Percentiles rank a stretch among this genome's conserved stretches.
Evolutionary conservation across 1,140 invertebrate genomes (phyloP).

Genomic region (Bombus ignitus): DNA sequence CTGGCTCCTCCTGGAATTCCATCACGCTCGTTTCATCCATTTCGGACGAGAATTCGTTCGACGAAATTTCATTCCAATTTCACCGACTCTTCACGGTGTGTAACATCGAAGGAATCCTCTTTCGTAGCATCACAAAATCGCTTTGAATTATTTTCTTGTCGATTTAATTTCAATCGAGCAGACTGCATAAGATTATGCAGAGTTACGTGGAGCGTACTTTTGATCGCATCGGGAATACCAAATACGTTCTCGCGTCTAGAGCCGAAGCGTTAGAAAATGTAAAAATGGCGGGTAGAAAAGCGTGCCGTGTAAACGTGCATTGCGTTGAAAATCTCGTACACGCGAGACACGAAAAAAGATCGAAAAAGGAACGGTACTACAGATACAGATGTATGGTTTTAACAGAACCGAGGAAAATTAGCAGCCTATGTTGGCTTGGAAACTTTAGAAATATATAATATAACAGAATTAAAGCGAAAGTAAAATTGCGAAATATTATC

Average conservation of each 20-base stretch:
- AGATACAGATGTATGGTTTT: too few relatives aligned
- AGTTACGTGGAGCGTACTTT: background rate
- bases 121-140: background rate
- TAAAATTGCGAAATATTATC: background rate
- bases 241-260: background rate
- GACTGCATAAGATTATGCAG: constrained; percentile 4
- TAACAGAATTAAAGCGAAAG: background rate
- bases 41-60: background rate
- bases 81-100: background rate
- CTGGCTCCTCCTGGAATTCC: constrained; percentile 2
- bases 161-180: constrained; percentile 42
- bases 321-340: constrained; percentile 12
- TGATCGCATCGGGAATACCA: constrained; percentile 20
- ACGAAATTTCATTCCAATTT: constrained; percentile 19
- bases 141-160: constrained; percentile 32
- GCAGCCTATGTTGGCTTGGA: background rate
- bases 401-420: background rate
- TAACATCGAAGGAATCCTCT: background rate
- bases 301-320: background rate
- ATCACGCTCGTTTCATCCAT: background rate
- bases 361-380: too few relatives aligned
- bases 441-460: background rate
- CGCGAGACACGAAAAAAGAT: background rate
- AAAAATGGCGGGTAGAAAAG: background rate
- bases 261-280: background rate